These are phyloP conservation scores for Dipodomys ordii DNA, from an alignment of 2,113 vertebrate species.

Conservation along the genomic window DNA sequence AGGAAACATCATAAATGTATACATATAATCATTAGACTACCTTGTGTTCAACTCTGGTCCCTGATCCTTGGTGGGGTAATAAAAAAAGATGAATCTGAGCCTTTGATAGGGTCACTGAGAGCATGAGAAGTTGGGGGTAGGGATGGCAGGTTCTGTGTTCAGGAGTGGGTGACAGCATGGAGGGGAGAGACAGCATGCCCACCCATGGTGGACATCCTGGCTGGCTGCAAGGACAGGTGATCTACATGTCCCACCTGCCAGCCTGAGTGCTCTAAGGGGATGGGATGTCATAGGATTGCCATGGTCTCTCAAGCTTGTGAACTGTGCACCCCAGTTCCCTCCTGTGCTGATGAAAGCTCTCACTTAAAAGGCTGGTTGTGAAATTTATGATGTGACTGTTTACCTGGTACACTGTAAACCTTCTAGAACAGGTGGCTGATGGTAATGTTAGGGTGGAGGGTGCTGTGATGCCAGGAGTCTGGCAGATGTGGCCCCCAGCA, in stretches of 20 bases:
- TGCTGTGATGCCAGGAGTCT: not conserved
- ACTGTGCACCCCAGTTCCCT: constrained; percentile 33
- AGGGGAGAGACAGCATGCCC: no score
- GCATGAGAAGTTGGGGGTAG: not conserved
- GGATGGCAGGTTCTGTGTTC: not conserved
- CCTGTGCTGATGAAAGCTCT: not conserved
- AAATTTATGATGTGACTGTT: not conserved
- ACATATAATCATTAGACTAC: constrained; percentile 24
- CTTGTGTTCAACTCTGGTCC: constrained; percentile 32
- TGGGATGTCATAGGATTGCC: not conserved
- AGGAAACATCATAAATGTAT: not conserved
- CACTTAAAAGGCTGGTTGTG: not conserved
- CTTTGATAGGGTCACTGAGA: not conserved
- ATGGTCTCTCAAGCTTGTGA: not conserved
- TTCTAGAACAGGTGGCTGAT: no score
- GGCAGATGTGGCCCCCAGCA: not conserved
- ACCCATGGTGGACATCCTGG: not conserved
- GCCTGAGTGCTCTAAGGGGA: not conserved
- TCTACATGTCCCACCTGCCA: not conserved
- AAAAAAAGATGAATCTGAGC: not conserved
- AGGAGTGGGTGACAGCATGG: no score
- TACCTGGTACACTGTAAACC: not conserved
- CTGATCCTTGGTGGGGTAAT: constrained; percentile 34
- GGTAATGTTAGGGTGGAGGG: not conserved
- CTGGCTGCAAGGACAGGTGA: not conserved